A percentile compares a stretch with the other conserved stretches of the same genome.
These are phyloP conservation scores for Zootoca vivipara DNA, from an alignment of 2,113 vertebrate species.

Conservation along the genomic window DNA sequence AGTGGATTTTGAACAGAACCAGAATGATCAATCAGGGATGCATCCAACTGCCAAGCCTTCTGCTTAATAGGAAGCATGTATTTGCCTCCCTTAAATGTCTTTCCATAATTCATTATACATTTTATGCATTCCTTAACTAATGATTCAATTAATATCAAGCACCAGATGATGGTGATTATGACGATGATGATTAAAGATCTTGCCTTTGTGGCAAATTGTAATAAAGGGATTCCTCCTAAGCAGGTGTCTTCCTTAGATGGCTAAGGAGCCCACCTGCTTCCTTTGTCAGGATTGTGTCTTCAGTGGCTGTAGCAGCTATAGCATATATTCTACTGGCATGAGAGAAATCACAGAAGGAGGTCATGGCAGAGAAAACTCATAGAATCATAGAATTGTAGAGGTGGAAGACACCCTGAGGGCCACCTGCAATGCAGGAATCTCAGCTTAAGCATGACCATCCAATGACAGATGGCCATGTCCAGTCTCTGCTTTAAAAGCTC, in stretches of 20 bases:
- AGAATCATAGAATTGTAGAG: too few species aligned
- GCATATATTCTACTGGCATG: too few species aligned
- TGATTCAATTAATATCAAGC: not conserved
- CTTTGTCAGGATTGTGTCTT: not conserved
- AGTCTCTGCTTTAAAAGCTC: too few species aligned
- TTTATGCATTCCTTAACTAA: not conserved
- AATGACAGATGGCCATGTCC: too few species aligned
- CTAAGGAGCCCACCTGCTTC: not conserved
- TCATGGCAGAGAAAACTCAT: too few species aligned
- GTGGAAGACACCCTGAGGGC: too few species aligned
- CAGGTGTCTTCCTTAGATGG: not conserved
- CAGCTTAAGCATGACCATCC: too few species aligned
- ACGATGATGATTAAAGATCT: not conserved
- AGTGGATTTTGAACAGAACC: not conserved
- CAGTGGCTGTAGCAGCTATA: not conserved
- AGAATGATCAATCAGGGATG: not conserved
- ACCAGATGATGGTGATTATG: not conserved
- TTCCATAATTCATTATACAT: not conserved
- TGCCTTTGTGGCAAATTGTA: not conserved
- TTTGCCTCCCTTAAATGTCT: not conserved
- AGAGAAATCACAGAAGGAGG: not conserved
- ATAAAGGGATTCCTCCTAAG: not conserved
- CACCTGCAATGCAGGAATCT: too few species aligned
- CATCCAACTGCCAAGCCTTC: not conserved
- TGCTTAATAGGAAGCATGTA: not conserved